Conservation (phyloP, 2,888 invertebrate genomes). For the Luperina testacea region DNA sequence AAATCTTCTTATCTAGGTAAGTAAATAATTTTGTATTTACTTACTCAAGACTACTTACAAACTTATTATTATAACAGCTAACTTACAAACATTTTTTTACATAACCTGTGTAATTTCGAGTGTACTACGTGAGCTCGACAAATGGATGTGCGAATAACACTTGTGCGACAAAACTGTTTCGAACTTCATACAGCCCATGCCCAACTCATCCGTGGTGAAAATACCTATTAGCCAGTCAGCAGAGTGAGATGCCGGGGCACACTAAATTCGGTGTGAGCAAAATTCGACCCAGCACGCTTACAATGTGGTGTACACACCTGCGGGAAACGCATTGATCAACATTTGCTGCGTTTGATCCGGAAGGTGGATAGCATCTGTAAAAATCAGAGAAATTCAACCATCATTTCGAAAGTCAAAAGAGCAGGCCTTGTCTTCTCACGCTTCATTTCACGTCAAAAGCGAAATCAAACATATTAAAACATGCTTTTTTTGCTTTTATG, state of each 20-base stretch:
- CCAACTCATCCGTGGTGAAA: neutral
- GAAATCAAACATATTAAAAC: constrained; percentile 23
- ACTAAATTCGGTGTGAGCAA: constrained; percentile 1
- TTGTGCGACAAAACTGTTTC: no score
- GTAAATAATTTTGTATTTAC: neutral
- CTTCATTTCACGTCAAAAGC: constrained; percentile 19
- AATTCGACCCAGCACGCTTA: neutral
- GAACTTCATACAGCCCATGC: neutral
- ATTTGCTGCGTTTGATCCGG: constrained; percentile 9
- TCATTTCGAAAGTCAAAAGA: neutral
- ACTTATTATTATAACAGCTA: neutral
- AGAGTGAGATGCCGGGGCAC: neutral
- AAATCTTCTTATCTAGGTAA: neutral
- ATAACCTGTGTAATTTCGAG: neutral
- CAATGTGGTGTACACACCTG: neutral
- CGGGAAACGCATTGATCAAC: neutral
- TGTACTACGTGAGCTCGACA: no score
- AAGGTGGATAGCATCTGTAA: neutral
- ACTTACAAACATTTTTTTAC: neutral
- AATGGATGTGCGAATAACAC: no score
- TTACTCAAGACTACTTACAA: neutral
- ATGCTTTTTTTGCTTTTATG: neutral
- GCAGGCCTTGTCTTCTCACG: neutral
- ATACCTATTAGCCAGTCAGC: neutral
- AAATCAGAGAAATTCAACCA: neutral